Base-by-base conservation (phyloP, 2,797 vertebrate species). In the Phyllotis vaccarum region DNA sequence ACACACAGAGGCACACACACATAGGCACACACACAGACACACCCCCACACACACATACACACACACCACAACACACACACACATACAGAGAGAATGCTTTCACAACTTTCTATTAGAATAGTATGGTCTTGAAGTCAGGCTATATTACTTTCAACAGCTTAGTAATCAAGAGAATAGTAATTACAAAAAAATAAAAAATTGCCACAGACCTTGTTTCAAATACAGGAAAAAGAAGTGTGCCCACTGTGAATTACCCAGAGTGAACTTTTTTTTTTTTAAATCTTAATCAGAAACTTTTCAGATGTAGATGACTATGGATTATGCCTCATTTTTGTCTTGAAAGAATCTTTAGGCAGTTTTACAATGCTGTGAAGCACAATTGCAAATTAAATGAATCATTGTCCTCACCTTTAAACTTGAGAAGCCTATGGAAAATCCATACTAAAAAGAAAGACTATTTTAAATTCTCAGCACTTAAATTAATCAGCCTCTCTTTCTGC, bases 391-490 rank as follows among this genome's bases (percentile, higher is more conserved):
- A 24, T 87, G 85, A 78, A 87, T 34, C 6, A 56, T 21, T 68
- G 40, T 74, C n/a, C 22, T 90, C 21, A 40, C 82, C 52, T 56
- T 91, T 86, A 78, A 3, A 52, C 62, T 95, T 64, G 40, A 76
- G 97, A 96, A 75, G 43, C 6, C 40, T 79, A 24, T 64, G 10
- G 52, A 92, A 68, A 86, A 75, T 14, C 43, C 11, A 62, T 83
- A 58, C 8, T 88, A 74, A 70, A 90, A 79, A 83, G 49, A 37
- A 87, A 13, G 72, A 89, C 29, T 64, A 74, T 88, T 86, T 87
- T 80, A 93, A 93, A 85, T 34, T 21, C 7, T 12, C 75, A 91
- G 64, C 22, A 94, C 93, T 93, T 92, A 90, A 91, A 93, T 90
- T n/a, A 2, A 21, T 72, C 90, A 91, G 56, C 31, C 74, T 96